phyloP scores from a whole-genome alignment of 2,888 invertebrate genomes.

The Pelosia muscerda region DNA sequence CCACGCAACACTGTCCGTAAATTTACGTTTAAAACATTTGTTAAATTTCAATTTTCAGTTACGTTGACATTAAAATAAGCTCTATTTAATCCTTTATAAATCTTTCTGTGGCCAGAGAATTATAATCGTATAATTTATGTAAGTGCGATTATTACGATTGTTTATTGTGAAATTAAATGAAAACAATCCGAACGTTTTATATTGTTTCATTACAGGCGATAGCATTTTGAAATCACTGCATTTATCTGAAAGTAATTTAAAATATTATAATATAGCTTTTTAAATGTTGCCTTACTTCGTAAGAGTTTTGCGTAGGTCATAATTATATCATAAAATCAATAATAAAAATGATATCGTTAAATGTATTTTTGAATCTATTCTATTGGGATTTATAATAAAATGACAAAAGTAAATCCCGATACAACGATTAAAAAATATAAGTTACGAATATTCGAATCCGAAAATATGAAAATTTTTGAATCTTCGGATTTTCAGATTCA shows the following conservation, averaged over 20 bases:
- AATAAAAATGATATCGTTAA: background rate
- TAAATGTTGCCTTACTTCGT: background rate
- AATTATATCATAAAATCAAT: background rate
- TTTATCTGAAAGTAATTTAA: background rate
- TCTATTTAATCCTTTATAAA: slow-evolving; percentile 16
- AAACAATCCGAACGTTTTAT: slow-evolving; percentile 6
- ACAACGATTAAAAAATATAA: too few relatives aligned
- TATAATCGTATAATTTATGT: slow-evolving; percentile 23
- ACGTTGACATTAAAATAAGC: slow-evolving; percentile 10
- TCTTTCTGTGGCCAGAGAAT: slow-evolving; percentile 11
- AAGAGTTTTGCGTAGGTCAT: background rate
- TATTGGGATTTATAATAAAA: too few relatives aligned
- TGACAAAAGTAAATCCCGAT: too few relatives aligned
- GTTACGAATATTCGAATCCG: too few relatives aligned
- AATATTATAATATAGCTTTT: too few relatives aligned
- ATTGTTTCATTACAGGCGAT: slow-evolving; percentile 5
- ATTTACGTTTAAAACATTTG: background rate
- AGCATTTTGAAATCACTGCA: slow-evolving; percentile 9
- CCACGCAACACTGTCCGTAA: too few relatives aligned
- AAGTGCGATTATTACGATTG: slow-evolving; percentile 10
- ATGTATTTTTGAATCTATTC: too few relatives aligned
- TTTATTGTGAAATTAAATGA: slow-evolving; percentile 8
- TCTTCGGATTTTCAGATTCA: too few relatives aligned
- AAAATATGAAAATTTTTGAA: too few relatives aligned
- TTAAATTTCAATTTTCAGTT: background rate